Base-by-base conservation (phyloP, 2,113 vertebrate genomes). In the human region DNA sequence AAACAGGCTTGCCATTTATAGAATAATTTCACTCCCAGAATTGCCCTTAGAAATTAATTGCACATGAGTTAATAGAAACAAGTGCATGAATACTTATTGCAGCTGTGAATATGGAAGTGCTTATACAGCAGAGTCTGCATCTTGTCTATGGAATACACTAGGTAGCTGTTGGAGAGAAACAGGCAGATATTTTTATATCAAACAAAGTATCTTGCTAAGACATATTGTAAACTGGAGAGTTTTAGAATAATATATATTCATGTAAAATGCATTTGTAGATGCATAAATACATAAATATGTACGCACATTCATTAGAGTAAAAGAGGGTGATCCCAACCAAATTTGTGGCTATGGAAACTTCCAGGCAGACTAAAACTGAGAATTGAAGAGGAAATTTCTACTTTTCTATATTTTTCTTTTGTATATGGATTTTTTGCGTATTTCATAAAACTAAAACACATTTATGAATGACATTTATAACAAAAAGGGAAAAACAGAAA, bases 71-170 rank as follows among this genome's bases (percentile, higher is more conserved):
- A 12, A 25, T 6, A 25, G 52, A 27, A 52, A 30, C 12, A 8
- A 20, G 25, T 27, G n/a, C 1, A 4, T 8, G 5, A 25, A 20
- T 38, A 57, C 13, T 14, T 73, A 40, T 1, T 6, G 18, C 23
- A 12, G 73, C 64, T 57, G 27, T 52, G 32, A 12, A 11, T 7
- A n/a, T 30, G 59, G 22, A 38, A 27, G 12, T 10, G 30, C 55
- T 25, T 16, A 4, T 9, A 22, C 13, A 45, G 10, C 2, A 4
- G 16, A 10, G 8, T 5, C 6, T 30, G 3, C 14, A 6, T 68
- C 40, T 52, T 22, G 14, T 73, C 18, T 20, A 5, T 2, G 3
- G 27, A 16, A 0, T 2, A 8, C 1, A 5, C 1, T 27, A 30
- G 32, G n/a, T 2, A 38, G 35, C 45, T 61, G 11, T 27, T 87